Percentiles rank a stretch among this genome's conserved stretches.
Conservation (phyloP, 2,113 vertebrate species). For the Scytalopus superciliaris region DNA sequence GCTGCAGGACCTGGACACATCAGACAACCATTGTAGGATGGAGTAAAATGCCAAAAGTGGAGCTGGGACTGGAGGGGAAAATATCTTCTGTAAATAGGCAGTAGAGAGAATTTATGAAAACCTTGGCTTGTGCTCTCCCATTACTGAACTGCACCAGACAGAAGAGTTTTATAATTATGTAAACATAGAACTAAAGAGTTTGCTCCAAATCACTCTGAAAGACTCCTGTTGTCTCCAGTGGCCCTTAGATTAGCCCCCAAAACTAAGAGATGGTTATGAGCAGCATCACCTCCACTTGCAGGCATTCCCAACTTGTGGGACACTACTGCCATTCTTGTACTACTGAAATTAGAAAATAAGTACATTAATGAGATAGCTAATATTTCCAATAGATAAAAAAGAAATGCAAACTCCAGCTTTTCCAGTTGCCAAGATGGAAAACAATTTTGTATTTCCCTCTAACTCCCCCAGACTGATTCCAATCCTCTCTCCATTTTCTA, state of each 20-base stretch:
- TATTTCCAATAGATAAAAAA: neutral
- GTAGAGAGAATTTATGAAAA: neutral
- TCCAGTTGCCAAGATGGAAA: neutral
- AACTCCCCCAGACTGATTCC: neutral
- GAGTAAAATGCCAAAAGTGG: neutral
- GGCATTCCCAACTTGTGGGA: neutral
- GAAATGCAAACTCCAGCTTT: neutral
- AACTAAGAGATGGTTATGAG: neutral
- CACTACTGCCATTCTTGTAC: neutral
- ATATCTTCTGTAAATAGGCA: neutral
- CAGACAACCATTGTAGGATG: neutral
- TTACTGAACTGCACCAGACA: neutral
- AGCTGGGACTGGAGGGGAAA: neutral
- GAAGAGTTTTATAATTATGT: neutral
- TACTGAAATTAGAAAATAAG: neutral
- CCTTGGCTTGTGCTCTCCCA: neutral
- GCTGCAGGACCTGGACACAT: neutral
- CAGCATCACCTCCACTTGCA: neutral
- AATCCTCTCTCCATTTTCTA: neutral
- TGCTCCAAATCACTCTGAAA: slow-evolving; percentile 6
- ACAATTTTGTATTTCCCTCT: neutral
- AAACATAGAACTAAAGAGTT: neutral
- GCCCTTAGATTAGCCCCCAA: neutral
- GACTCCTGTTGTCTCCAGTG: neutral
- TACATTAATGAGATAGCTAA: neutral